Conservation (phyloP, 1,140 invertebrate species). For the Eueides isabella region DNA sequence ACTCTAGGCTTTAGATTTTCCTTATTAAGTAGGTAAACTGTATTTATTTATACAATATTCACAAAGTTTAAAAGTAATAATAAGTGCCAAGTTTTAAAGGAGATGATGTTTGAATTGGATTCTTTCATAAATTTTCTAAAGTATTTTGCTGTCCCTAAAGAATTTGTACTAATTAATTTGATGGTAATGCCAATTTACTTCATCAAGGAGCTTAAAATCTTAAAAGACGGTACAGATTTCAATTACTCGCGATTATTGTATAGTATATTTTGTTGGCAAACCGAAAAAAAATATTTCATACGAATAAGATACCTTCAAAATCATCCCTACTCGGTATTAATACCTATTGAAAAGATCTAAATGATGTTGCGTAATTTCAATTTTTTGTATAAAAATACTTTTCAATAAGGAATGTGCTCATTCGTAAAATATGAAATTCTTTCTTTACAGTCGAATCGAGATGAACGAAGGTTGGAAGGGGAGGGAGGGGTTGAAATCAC, state of each 20-base stretch:
- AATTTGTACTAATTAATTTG: constrained; percentile 19
- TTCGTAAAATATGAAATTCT: constrained; percentile 70
- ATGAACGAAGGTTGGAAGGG: constrained; percentile 60
- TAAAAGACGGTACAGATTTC: constrained; percentile 9
- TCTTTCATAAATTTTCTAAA: constrained; percentile 1
- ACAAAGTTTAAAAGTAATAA: background rate
- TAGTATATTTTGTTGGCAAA: constrained; percentile 19
- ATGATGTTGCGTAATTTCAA: constrained; percentile 36
- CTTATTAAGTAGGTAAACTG: background rate
- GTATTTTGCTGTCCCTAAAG: background rate
- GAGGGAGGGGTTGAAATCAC: constrained; percentile 66
- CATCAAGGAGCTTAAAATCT: constrained; percentile 16
- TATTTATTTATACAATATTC: background rate
- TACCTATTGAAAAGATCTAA: constrained; percentile 32
- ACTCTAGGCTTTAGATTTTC: background rate
- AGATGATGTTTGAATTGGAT: background rate
- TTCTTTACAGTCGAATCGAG: constrained; percentile 72
- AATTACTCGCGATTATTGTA: constrained; percentile 12
- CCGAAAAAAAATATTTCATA: constrained; percentile 18
- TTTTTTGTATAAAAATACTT: constrained; percentile 49
- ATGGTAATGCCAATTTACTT: constrained; percentile 18
- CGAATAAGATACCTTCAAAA: constrained; percentile 5
- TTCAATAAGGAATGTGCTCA: constrained; percentile 55
- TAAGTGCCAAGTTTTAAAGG: background rate
- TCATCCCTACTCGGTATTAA: constrained; percentile 19